Percentiles rank a stretch among this genome's conserved stretches.
Evolutionary conservation across 2,888 invertebrate genomes (phyloP).

Genomic region (Ellobium chinense): DNA sequence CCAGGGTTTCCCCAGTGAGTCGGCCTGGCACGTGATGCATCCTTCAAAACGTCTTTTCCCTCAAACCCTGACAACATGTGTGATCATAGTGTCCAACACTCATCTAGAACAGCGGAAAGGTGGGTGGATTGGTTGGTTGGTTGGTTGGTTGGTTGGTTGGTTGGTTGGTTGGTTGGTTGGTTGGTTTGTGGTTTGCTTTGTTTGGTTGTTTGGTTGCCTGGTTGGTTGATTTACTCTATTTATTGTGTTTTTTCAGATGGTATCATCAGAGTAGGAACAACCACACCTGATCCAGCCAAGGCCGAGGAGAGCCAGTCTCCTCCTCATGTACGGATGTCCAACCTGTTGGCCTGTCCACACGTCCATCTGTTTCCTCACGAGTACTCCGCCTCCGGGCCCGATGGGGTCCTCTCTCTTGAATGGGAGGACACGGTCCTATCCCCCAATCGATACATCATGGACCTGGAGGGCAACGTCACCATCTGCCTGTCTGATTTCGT

Average conservation of each 20-base stretch:
- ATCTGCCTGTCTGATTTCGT: slow-evolving; percentile 36
- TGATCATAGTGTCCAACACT: slow-evolving; percentile 43
- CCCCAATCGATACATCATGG: slow-evolving; percentile 15
- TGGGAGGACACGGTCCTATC: not conserved
- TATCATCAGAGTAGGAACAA: slow-evolving; percentile 23
- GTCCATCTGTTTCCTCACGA: slow-evolving; percentile 22
- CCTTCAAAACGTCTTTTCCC: slow-evolving; percentile 13
- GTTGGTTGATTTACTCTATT: no score
- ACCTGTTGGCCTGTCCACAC: slow-evolving; percentile 24
- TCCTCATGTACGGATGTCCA: slow-evolving; percentile 30
- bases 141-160: no score
- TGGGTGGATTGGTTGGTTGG: no score
- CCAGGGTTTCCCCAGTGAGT: slow-evolving; percentile 31
- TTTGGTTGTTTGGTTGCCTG: no score
- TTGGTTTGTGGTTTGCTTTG: no score
- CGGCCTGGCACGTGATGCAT: slow-evolving; percentile 22
- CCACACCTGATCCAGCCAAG: slow-evolving; percentile 15
- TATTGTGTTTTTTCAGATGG: slow-evolving; percentile 21
- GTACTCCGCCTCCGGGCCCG: not conserved
- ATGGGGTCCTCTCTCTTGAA: not conserved
- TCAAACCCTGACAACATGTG: slow-evolving; percentile 21
- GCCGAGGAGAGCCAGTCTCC: not conserved
- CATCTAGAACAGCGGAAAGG: slow-evolving; percentile 26
- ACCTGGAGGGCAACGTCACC: slow-evolving; percentile 24
- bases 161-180: no score